Conservation (phyloP, 2,113 vertebrate genomes). For the Entomyzon cyanotis region DNA sequence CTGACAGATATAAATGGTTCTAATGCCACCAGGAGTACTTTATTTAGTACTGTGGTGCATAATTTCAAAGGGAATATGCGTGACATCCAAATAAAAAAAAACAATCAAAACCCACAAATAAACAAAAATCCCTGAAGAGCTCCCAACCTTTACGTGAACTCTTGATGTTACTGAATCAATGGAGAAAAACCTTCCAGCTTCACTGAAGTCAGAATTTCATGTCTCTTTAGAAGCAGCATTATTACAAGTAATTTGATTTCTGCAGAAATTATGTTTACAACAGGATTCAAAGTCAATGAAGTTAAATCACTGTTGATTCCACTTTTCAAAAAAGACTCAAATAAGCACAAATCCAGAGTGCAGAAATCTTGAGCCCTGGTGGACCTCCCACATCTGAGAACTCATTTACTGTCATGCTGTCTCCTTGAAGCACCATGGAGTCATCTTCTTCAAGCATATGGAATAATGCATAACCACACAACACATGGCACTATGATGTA, state of each 20-base stretch:
- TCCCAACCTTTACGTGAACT: background rate
- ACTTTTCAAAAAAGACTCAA: background rate
- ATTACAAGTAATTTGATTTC: background rate
- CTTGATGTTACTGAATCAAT: background rate
- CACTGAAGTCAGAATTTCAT: background rate
- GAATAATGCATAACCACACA: background rate
- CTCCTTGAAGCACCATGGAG: background rate
- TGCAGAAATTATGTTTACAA: background rate
- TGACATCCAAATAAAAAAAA: background rate
- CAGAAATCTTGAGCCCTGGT: background rate
- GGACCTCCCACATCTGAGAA: background rate
- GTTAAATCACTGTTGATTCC: background rate
- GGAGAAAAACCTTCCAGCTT: background rate
- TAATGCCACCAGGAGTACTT: background rate
- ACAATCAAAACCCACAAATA: background rate
- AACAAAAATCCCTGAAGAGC: background rate
- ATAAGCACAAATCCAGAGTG: background rate
- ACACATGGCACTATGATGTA: background rate
- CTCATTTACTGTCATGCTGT: fast-evolving
- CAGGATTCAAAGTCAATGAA: background rate
- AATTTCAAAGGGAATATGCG: background rate
- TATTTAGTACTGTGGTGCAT: background rate
- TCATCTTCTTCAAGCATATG: fast-evolving
- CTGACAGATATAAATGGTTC: background rate
- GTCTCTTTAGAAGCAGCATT: background rate